Evolutionary conservation across 2,888 invertebrate species (phyloP).

Genomic region (Drosophila recens): DNA sequence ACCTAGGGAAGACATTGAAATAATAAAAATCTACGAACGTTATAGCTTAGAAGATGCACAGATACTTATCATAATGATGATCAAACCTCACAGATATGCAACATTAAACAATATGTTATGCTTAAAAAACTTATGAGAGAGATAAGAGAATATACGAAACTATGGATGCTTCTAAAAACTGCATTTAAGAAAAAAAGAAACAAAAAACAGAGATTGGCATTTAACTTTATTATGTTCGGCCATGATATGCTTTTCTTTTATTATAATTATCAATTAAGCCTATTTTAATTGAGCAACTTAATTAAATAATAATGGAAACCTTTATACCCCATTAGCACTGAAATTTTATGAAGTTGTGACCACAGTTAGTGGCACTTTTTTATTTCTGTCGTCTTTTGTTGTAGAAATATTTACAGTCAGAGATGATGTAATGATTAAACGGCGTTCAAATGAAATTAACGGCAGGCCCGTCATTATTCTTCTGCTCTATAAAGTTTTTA

Average conservation of each 20-base stretch:
- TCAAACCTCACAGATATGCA: not conserved
- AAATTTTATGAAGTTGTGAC: not conserved
- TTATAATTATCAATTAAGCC: slow-evolving; percentile 5
- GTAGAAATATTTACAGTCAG: slow-evolving; percentile 15
- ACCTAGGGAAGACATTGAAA: too few species aligned
- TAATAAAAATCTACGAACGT: too few species aligned
- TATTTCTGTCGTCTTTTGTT: slow-evolving; percentile 35
- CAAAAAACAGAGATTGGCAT: not conserved
- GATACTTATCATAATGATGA: too few species aligned
- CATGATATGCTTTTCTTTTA: not conserved
- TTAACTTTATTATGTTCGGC: not conserved
- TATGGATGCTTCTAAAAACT: not conserved
- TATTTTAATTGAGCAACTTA: slow-evolving; percentile 13
- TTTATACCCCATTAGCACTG: not conserved
- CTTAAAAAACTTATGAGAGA: not conserved
- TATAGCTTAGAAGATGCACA: too few species aligned
- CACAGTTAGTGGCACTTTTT: slow-evolving; percentile 31
- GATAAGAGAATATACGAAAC: too few species aligned
- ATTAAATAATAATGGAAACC: slow-evolving; percentile 10
- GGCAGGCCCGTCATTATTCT: slow-evolving; percentile 6
- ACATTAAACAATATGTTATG: not conserved
- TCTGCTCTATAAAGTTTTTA: slow-evolving; percentile 34
- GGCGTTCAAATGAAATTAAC: slow-evolving; percentile 22
- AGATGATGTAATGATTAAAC: slow-evolving; percentile 37
- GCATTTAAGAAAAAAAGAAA: too few species aligned